Conservation (phyloP, 2,888 invertebrate genomes). For the Plebejus argus region DNA sequence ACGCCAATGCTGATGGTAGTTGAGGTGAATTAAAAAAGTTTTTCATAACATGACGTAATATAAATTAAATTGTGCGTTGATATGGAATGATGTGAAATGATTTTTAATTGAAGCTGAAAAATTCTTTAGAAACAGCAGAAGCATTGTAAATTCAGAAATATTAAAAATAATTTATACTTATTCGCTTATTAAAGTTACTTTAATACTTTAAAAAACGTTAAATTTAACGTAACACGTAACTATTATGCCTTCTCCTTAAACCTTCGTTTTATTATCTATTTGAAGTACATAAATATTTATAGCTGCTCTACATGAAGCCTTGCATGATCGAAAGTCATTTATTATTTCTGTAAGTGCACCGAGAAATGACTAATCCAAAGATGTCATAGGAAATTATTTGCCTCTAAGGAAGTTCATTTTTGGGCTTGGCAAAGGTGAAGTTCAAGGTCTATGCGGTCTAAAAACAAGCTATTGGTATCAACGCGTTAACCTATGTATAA, state of each 20-base stretch:
- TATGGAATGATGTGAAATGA: too few species aligned
- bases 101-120: too few species aligned
- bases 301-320: background rate
- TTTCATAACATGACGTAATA: too few species aligned
- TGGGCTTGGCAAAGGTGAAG: constrained; percentile 1
- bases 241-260: background rate
- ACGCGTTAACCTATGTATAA: background rate
- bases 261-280: background rate
- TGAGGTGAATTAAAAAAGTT: too few species aligned
- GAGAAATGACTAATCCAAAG: background rate
- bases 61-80: too few species aligned
- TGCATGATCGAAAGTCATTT: background rate
- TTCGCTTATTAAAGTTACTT: too few species aligned
- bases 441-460: background rate
- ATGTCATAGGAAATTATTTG: background rate
- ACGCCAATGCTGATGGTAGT: too few species aligned
- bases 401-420: background rate
- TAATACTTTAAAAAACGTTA: too few species aligned
- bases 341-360: background rate
- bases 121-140: too few species aligned
- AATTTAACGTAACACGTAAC: too few species aligned
- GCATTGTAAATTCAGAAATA: too few species aligned
- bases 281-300: background rate
- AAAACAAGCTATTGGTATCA: background rate
- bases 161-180: too few species aligned